Evolutionary conservation across 2,888 invertebrate genomes (phyloP), one percentile per base, ranked within the genome.

Genomic region (Drosophila koepferae): DNA sequence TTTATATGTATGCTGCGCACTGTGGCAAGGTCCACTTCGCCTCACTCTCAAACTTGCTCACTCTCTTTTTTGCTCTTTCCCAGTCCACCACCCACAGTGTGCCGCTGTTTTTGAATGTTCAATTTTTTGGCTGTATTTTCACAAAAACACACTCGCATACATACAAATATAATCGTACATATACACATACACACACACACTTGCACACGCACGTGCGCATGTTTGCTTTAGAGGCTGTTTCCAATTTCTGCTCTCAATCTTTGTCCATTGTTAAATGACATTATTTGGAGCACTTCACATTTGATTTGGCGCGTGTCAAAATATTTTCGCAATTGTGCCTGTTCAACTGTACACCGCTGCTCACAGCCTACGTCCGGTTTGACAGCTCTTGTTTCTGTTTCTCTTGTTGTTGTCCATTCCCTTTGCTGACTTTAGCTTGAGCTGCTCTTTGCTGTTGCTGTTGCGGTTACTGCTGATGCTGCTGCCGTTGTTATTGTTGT

Each of bases 271-370:
- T 83, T 58, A 70, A 86, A 75, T 86, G 74, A 81, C 84, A 86
- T 86, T 89, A 83, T 86, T 86, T 79, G 56, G 63, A 80, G 86
- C 84, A 77, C 72, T 88, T 74, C 62, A 70, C 77, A 77, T 85
- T 85, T 69, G 72, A 79, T 78, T 75, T 74, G 68, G 81, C 79
- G 77, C 66, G 68, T 85, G 86, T 77, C 71, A 72, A 86, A 86
- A 81, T 77, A 88, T 80, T 77, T 78, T 78, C 58, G 55, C 63
- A 71, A 66, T 62, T 71, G 43, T 65, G 70, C 75, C 53, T 66
- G 61, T 55, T 63, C 54, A 56, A 62, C 63, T 58, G 55, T 54
- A 55, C 60, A 36, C 20, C 72, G 48, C 53, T 36, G 44, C 59
- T 40, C 62, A n/a, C 28, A 18, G 54, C 9, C 68, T 36, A 10